Evolutionary conservation across 2,113 vertebrate genomes (phyloP).

Genomic region (Ceyx margarethae): DNA sequence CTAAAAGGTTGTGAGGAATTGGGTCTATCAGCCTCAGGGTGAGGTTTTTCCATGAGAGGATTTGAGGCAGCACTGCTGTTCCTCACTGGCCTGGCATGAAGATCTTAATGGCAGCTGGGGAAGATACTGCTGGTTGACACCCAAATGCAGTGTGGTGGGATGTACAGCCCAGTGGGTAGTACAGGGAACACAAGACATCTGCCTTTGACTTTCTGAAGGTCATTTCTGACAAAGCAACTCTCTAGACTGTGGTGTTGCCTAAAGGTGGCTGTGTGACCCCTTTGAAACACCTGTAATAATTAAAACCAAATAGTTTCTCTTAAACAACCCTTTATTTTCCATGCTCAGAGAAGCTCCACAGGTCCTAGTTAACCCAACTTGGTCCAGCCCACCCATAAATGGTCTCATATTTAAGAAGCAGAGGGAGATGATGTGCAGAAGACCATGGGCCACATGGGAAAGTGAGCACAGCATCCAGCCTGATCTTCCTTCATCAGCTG

Average conservation of each 20-base stretch:
- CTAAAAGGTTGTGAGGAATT: background rate
- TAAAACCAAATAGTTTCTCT: background rate
- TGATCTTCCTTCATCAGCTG: background rate
- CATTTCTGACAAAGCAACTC: background rate
- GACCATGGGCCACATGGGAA: fast-evolving
- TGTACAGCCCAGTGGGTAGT: background rate
- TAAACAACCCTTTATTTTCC: background rate
- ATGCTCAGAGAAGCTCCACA: background rate
- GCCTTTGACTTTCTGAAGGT: background rate
- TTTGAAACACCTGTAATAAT: background rate
- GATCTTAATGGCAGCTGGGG: background rate
- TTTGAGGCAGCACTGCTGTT: background rate
- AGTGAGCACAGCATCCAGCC: fast-evolving
- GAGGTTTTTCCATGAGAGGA: background rate
- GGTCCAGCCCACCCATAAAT: background rate
- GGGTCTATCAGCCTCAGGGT: background rate
- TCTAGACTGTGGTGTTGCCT: background rate
- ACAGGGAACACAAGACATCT: background rate
- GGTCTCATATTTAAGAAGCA: background rate
- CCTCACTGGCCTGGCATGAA: background rate
- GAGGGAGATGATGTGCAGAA: background rate
- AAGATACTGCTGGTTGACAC: background rate
- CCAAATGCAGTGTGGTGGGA: background rate
- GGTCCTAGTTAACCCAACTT: background rate
- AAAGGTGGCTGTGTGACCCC: background rate